Evolutionary conservation across 2,797 vertebrate species (phyloP).

Genomic region (Oryzias dopingdopingensis): DNA sequence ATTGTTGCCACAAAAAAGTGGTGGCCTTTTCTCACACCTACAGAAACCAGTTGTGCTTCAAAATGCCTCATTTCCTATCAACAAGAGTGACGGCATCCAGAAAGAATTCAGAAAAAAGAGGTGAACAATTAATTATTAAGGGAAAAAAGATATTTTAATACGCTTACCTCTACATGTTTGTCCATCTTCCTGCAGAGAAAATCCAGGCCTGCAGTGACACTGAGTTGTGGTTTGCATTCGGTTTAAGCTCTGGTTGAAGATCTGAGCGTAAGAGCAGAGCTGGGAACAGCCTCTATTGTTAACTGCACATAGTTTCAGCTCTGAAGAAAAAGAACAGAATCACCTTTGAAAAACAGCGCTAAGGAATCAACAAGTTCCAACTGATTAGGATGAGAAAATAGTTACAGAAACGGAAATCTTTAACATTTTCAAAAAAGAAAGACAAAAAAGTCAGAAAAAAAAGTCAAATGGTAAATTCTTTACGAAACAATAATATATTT

Average conservation of each 20-base stretch:
- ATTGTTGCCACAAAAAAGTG: constrained; percentile 2
- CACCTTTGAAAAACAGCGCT: neutral
- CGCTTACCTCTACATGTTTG: constrained; percentile 59
- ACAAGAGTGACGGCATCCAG: constrained; percentile 1
- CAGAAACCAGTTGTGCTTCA: constrained; percentile 28
- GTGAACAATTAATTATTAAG: neutral
- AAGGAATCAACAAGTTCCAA: too few species aligned
- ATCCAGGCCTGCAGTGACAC: constrained; percentile 63
- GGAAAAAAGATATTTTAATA: neutral
- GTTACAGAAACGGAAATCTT: too few species aligned
- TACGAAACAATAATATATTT: too few species aligned
- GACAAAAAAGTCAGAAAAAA: too few species aligned
- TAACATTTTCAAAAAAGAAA: too few species aligned
- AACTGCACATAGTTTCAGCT: constrained; percentile 56
- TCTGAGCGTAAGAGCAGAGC: constrained; percentile 54
- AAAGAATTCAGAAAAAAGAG: constrained; percentile 7
- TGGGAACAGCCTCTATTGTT: constrained; percentile 71
- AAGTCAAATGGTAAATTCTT: too few species aligned
- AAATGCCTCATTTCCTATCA: constrained; percentile 37
- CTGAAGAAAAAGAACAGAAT: constrained; percentile 20
- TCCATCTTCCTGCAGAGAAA: constrained; percentile 60
- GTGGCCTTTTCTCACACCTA: constrained; percentile 1
- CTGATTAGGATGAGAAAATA: too few species aligned
- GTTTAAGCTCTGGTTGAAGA: constrained; percentile 38
- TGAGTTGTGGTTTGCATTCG: constrained; percentile 29